Base-by-base conservation (phyloP, 2,113 vertebrate genomes). In the Pelusios castaneus region DNA sequence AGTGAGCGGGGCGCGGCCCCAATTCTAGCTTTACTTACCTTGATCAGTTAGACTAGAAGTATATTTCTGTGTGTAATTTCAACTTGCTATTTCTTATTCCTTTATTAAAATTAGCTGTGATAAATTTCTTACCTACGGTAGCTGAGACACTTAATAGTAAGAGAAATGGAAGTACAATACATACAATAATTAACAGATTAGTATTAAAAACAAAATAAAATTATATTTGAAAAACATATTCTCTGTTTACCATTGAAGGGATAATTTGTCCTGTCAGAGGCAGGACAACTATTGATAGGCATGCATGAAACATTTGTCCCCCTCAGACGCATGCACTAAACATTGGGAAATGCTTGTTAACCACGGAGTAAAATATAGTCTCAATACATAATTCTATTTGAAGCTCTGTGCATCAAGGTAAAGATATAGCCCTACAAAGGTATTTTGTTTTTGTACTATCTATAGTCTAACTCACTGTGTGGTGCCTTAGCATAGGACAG, bases 1-100 rank as follows among this genome's bases (percentile, higher is more conserved):
- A 43, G 24, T 45, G n/a, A n/a, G n/a, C n/a, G n/a, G n/a, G n/a
- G n/a, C n/a, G n/a, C n/a, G n/a, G n/a, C n/a, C n/a, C n/a, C n/a
- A n/a, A n/a, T n/a, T n/a, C n/a, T n/a, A n/a, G n/a, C 1, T 1
- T 9, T 27, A 13, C 34, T 77, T 76, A n/a, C 56, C 10, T 16
- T 84, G 12, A 9, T 77, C 45, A 13, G 17, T 54, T 31, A 25
- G 51, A 38, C n/a, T 21, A 75, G 21, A 43, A 5, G 24, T 43
- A 25, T 76, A 24, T 24, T 25, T 76, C 16, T 76, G 25, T 76
- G 25, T 76, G 24, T 43, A 76, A 38, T 43, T 75, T 43, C 38
- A 75, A 75, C 21, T 43, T 43, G 22, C 19, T 63, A 67, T 67
- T 67, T 67, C 34, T n/a, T 67, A 67, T 34, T 67, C 70, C 41